Evolutionary conservation across 1,140 invertebrate genomes (phyloP).

Genomic region (Zaprionus kolodkinae): DNA sequence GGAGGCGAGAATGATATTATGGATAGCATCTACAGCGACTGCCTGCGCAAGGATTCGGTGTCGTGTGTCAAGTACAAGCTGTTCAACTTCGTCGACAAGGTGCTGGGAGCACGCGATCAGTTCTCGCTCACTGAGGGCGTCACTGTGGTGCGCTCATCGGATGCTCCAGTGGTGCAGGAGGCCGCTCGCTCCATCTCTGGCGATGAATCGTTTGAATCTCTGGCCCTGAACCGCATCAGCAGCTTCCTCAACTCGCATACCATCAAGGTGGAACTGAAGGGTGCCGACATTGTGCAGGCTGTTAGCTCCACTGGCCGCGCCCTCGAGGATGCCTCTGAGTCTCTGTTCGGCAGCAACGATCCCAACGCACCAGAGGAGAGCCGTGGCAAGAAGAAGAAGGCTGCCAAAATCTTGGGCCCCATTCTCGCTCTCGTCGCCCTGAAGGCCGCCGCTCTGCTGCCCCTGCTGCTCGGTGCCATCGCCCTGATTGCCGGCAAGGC

Average conservation of each 20-base stretch:
- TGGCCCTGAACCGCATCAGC: conserved; percentile 88
- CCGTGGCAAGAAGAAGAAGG: conserved; percentile 92
- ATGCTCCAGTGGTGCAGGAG: conserved; percentile 85
- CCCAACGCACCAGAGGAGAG: conserved; percentile 86
- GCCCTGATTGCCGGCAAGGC: conserved; percentile 94
- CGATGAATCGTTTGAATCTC: conserved; percentile 88
- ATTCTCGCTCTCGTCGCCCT: conserved; percentile 90
- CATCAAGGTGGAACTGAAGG: conserved; percentile 93
- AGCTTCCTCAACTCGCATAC: conserved; percentile 91
- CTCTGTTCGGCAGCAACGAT: conserved; percentile 86
- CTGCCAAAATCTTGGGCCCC: conserved; percentile 90
- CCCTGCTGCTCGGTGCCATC: conserved; percentile 90
- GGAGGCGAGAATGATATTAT: conserved; percentile 90
- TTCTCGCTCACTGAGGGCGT: conserved; percentile 92
- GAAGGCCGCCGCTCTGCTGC: conserved; percentile 91
- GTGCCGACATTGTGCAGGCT: conserved; percentile 91
- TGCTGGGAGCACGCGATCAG: conserved; percentile 90
- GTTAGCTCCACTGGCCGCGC: conserved; percentile 91
- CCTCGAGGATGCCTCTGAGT: conserved; percentile 89
- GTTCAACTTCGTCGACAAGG: conserved; percentile 92
- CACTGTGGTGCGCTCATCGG: conserved; percentile 90
- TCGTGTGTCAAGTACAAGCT: conserved; percentile 93
- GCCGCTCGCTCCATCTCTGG: conserved; percentile 88
- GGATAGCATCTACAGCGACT: conserved; percentile 90
- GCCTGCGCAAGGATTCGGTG: conserved; percentile 91